A percentile compares a stretch with the other conserved stretches of the same genome.
Evolutionary conservation across 2,797 vertebrate genomes (phyloP).

Genomic region (Microcaecilia unicolor): DNA sequence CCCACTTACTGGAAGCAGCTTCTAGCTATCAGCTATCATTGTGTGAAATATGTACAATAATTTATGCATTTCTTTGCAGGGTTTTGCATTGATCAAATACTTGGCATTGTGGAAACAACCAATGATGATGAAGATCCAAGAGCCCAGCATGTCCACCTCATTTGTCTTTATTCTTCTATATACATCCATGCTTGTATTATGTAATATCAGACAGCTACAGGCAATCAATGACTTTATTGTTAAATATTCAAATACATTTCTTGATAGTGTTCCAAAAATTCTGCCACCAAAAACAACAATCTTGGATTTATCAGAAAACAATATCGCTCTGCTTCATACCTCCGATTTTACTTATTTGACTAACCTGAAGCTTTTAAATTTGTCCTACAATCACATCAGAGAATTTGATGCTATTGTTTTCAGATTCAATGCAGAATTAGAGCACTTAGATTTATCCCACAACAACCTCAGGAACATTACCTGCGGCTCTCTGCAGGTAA

Average conservation of each 20-base stretch:
- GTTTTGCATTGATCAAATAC: too few relatives aligned
- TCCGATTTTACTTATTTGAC: slow-evolving; percentile 36
- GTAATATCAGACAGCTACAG: slow-evolving; percentile 4
- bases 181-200: background rate
- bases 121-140: too few relatives aligned
- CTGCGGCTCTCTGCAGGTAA: slow-evolving; percentile 40
- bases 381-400: slow-evolving; percentile 54
- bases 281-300: slow-evolving; percentile 21
- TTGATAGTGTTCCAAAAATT: slow-evolving; percentile 32
- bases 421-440: slow-evolving; percentile 25
- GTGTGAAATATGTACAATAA: too few relatives aligned
- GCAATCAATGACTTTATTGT: slow-evolving; percentile 14
- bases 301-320: slow-evolving; percentile 56
- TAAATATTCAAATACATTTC: slow-evolving; percentile 14
- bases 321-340: slow-evolving; percentile 29
- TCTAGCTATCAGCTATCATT: too few relatives aligned
- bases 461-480: slow-evolving; percentile 48
- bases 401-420: slow-evolving; percentile 39
- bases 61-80: too few relatives aligned
- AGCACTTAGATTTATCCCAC: slow-evolving; percentile 55
- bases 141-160: too few relatives aligned
- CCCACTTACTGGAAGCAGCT: too few relatives aligned
- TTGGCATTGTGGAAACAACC: too few relatives aligned
- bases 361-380: slow-evolving; percentile 44
- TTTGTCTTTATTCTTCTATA: background rate